Evolutionary conservation across 2,888 invertebrate species (phyloP).

Genomic region (Mechanitis mazaeus): DNA sequence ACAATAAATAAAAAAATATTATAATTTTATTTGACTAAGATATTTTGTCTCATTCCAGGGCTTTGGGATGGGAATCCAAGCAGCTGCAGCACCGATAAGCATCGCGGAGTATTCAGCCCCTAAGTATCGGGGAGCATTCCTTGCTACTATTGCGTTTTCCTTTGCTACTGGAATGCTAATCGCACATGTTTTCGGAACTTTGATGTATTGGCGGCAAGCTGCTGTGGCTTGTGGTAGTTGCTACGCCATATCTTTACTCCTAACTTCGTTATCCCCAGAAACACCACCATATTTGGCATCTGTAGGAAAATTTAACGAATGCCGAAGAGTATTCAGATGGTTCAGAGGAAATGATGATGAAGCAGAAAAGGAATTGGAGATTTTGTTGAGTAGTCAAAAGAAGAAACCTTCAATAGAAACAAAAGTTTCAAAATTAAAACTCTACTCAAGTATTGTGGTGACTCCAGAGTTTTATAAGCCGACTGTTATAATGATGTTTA

Average conservation of each 20-base stretch:
- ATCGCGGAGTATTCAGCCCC: slow-evolving; percentile 75
- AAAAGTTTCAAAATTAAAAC: slow-evolving; percentile 48
- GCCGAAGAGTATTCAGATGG: slow-evolving; percentile 76
- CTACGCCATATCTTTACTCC: slow-evolving; percentile 67
- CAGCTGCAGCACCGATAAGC: slow-evolving; percentile 62
- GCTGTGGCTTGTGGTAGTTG: slow-evolving; percentile 71
- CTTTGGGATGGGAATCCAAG: slow-evolving; percentile 73
- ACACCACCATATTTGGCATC: slow-evolving; percentile 81
- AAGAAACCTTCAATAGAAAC: slow-evolving; percentile 51
- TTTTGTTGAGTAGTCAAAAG: slow-evolving; percentile 58
- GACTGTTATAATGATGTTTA: slow-evolving; percentile 77
- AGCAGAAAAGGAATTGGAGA: slow-evolving; percentile 66
- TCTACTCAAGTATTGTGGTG: slow-evolving; percentile 43
- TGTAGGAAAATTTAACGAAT: slow-evolving; percentile 70
- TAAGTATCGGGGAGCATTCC: slow-evolving; percentile 77
- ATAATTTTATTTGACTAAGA: background rate
- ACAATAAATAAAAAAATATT: background rate
- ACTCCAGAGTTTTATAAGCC: slow-evolving; percentile 78
- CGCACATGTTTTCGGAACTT: slow-evolving; percentile 79
- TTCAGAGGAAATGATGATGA: slow-evolving; percentile 71
- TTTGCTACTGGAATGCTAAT: slow-evolving; percentile 80
- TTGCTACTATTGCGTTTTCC: slow-evolving; percentile 79
- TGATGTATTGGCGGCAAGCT: slow-evolving; percentile 77
- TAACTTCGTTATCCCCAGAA: slow-evolving; percentile 77
- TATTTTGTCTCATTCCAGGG: slow-evolving; percentile 54